phyloP scores from a whole-genome alignment of 2,113 vertebrate genomes.

The Prochilodus magdalenae region DNA sequence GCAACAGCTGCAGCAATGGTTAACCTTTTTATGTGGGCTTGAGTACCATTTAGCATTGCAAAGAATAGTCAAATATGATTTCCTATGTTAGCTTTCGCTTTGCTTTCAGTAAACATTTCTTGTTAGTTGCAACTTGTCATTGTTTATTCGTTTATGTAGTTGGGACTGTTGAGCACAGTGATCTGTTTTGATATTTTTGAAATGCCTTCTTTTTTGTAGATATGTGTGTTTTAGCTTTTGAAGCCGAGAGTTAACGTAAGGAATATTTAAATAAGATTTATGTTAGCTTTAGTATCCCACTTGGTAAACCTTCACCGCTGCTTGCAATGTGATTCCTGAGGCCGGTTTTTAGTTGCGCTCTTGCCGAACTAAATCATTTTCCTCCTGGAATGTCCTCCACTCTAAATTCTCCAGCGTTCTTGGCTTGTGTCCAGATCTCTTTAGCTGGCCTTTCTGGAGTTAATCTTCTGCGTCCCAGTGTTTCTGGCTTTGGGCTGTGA shows the following conservation, averaged over 20 bases:
- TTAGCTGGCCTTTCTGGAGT: slow-evolving; percentile 56
- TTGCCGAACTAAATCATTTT: slow-evolving; percentile 49
- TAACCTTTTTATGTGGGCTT: no score
- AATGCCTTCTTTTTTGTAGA: not conserved
- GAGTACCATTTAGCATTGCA: no score
- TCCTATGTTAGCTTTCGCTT: not conserved
- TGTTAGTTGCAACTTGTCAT: not conserved
- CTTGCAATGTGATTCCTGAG: not conserved
- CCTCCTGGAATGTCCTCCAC: slow-evolving; percentile 53
- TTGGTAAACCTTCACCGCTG: not conserved
- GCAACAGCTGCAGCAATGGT: no score
- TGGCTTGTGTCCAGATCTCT: slow-evolving; percentile 58
- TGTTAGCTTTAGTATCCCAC: not conserved
- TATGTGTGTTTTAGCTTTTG: not conserved
- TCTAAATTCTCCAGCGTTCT: slow-evolving; percentile 44
- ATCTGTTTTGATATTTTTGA: no score
- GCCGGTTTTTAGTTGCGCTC: not conserved
- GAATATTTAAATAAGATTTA: not conserved
- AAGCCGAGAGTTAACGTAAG: not conserved
- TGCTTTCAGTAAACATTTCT: not conserved
- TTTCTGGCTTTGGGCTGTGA: slow-evolving; percentile 58
- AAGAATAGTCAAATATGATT: not conserved
- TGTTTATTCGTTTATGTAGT: no score
- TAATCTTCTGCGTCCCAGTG: slow-evolving; percentile 63
- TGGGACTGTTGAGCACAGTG: no score